These are phyloP conservation scores for Hafferia zeledoni DNA, from an alignment of 2,797 vertebrate species.

Conservation along the genomic window DNA sequence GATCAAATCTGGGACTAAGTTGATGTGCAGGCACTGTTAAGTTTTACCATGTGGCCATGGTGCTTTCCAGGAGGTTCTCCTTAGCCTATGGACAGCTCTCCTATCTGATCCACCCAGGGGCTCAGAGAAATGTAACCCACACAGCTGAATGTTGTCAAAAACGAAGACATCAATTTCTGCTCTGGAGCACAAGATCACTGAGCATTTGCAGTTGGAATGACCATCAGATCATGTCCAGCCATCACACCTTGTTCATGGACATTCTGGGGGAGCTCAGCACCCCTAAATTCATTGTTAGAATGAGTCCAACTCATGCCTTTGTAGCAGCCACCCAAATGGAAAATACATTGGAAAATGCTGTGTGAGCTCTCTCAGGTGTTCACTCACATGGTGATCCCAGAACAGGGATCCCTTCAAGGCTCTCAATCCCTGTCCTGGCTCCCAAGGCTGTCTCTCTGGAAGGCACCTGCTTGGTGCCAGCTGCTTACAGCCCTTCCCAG, in stretches of 20 bases:
- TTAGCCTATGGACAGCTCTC: background rate
- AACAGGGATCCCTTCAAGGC: background rate
- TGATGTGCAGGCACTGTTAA: background rate
- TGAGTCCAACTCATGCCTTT: background rate
- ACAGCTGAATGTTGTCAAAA: accelerated
- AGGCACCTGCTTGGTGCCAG: background rate
- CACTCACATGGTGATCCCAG: background rate
- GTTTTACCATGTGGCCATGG: background rate
- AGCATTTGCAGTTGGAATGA: background rate
- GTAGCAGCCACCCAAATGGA: background rate
- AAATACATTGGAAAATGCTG: background rate
- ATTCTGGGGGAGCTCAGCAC: background rate
- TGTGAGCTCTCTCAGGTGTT: background rate
- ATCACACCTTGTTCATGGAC: background rate
- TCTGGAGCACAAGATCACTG: background rate
- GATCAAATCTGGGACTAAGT: background rate
- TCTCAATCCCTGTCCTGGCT: background rate
- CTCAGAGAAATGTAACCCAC: background rate
- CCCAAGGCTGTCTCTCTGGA: background rate
- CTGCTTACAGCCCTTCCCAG: background rate
- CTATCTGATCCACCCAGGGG: background rate
- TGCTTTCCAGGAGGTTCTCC: background rate
- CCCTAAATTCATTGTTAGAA: background rate
- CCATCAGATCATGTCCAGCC: background rate
- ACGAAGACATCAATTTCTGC: background rate